These are phyloP conservation scores for Andrena haemorrhoa DNA, from an alignment of 2,888 invertebrate species.

Conservation along the genomic window DNA sequence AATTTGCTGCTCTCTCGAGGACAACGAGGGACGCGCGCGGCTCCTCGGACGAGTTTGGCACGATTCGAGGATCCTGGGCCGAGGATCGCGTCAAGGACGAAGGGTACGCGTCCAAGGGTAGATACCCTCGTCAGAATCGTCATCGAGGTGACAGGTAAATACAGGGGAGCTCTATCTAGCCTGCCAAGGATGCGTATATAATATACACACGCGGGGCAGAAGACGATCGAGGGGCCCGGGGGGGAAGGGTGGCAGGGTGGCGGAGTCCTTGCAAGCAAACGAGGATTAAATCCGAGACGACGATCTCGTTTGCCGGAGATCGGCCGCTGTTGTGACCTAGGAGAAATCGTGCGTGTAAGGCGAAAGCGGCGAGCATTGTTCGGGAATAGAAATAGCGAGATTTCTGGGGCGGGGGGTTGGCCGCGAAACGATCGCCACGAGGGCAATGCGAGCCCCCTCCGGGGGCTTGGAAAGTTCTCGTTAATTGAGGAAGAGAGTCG, in stretches of 20 bases:
- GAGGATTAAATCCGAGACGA: conserved; percentile 78
- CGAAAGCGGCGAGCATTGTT: conserved; percentile 54
- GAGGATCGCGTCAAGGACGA: conserved; percentile 70
- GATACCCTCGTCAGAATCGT: conserved; percentile 83
- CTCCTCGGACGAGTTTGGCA: conserved; percentile 60
- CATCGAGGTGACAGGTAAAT: conserved; percentile 83
- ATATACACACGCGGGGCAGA: conserved; percentile 64
- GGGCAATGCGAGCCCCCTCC: conserved; percentile 1
- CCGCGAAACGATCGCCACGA: conserved; percentile 9
- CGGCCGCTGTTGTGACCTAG: conserved; percentile 68
- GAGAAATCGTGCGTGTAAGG: conserved; percentile 71
- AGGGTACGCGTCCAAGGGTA: conserved; percentile 67
- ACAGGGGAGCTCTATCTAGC: conserved; percentile 69
- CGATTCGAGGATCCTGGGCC: conserved; percentile 51
- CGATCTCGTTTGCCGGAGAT: conserved; percentile 65
- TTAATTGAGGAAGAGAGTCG: too few relatives aligned
- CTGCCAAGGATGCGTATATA: conserved; percentile 54
- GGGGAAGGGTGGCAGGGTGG: conserved; percentile 6
- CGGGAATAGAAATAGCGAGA: conserved; percentile 31
- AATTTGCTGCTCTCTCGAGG: conserved; percentile 56
- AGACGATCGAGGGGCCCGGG: conserved; percentile 34
- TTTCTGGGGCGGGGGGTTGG: not conserved
- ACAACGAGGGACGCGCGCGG: conserved; percentile 36
- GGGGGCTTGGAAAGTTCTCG: not conserved
- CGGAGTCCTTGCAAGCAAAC: conserved; percentile 70